Conservation (phyloP, 1,140 invertebrate genomes). For the Magallana angulata region DNA sequence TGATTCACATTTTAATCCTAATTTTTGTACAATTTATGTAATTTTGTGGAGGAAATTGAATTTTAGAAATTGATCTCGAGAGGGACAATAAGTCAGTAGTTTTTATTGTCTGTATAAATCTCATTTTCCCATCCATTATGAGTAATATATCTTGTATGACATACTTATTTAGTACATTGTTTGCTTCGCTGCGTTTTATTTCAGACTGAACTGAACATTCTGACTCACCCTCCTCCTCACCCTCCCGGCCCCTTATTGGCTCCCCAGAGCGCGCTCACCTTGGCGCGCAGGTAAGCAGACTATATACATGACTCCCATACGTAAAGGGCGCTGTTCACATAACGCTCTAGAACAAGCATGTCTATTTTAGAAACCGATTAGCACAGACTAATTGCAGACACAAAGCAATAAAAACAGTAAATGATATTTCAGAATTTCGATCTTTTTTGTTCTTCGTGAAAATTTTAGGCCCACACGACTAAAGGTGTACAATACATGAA, state of each 20-base stretch:
- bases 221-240: constrained; percentile 12
- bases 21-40: no score
- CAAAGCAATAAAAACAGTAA: constrained; percentile 13
- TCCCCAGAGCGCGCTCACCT: not conserved
- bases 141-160: no score
- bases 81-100: no score
- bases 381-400: constrained; percentile 4
- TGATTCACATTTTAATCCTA: no score
- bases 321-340: not conserved
- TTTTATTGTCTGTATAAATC: no score
- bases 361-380: constrained; percentile 21
- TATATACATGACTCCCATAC: not conserved
- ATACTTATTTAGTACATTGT: no score
- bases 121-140: no score
- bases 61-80: no score
- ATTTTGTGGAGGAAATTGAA: no score
- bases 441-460: not conserved
- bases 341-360: not conserved
- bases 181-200: no score
- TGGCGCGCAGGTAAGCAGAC: not conserved
- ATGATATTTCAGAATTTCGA: constrained; percentile 13
- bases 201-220: no score
- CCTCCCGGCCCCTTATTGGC: not conserved
- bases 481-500: not conserved
- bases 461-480: not conserved